Evolutionary conservation across 2,113 vertebrate genomes (phyloP).

Genomic region (Trogon surrucura): DNA sequence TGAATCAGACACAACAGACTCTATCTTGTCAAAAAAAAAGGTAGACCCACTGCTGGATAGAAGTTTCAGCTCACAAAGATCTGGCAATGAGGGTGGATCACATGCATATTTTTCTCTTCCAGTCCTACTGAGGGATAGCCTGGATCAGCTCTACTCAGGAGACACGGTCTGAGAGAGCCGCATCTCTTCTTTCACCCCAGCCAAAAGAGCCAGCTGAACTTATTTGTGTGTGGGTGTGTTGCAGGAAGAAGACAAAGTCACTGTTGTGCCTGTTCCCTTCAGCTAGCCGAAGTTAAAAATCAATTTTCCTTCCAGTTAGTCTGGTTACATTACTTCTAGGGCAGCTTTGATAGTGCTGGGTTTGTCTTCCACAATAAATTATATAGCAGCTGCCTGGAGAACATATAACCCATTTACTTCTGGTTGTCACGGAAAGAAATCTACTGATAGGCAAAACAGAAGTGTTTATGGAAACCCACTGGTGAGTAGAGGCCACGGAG

Average conservation of each 20-base stretch:
- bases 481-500: neutral
- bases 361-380: neutral
- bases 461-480: neutral
- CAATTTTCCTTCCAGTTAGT: neutral
- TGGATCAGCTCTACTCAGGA: neutral
- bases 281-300: neutral
- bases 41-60: neutral
- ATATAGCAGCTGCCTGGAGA: conserved; percentile 2
- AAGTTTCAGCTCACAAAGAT: neutral
- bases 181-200: neutral
- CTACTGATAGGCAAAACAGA: neutral
- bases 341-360: neutral
- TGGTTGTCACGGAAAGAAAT: neutral
- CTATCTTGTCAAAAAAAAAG: neutral
- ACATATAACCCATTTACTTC: conserved; percentile 16
- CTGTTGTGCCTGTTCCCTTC: neutral
- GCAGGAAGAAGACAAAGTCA: neutral
- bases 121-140: neutral
- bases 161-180: neutral
- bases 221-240: fast-evolving
- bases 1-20: neutral
- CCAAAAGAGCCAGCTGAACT: neutral
- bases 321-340: neutral
- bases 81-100: neutral
- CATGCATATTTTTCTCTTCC: neutral